Evolutionary conservation across 2,113 vertebrate species (phyloP), one percentile per base, ranked within the genome.

Genomic region (Channa argus): DNA sequence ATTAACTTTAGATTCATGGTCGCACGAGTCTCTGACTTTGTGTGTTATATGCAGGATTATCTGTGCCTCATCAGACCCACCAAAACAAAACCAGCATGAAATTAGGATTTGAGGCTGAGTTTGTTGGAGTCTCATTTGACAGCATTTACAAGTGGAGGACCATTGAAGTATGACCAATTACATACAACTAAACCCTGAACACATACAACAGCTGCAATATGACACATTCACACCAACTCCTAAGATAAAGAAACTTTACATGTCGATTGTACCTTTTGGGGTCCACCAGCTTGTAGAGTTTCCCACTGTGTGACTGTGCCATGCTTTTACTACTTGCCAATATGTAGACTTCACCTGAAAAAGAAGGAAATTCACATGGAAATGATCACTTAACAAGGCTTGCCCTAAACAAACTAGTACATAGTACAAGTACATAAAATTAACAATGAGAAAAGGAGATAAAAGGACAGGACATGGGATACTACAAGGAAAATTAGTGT

Each of bases 241-340:
- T 4, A 3, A 33, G 11, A 34, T 49, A 44, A 62, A 59, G 1
- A 39, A 9, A 24, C 24, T 24, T 24, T 3, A 9, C 6, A 37
- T 46, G 14, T 55, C 63, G 12, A 63, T 55, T 52, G 88, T 92
- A 99, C 98, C 97, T 97, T 95, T 98, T 99, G 2, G 98, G 97
- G 86, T 99, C 98, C 77, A 99, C 45, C 49, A 99, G 95, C 88
- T 97, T 99, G 94, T 97, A 99, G 86, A 99, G 96, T 89, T 97
- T 99, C 86, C 97, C 97, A 1, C 95, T 98, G 91, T 98, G 95
- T 68, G 96, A 94, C 89, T 98, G 97, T 34, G 94, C 94, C 96
- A 97, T 94, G 85, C 94, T 98, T 95, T 99, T 99, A 94, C 96
- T 98, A 88, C 95, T 99, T 50, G 97, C 95, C 86, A 99, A 92